Evolutionary conservation across 2,113 vertebrate species (phyloP).

Genomic region (Machaerirhynchus nigripectus): DNA sequence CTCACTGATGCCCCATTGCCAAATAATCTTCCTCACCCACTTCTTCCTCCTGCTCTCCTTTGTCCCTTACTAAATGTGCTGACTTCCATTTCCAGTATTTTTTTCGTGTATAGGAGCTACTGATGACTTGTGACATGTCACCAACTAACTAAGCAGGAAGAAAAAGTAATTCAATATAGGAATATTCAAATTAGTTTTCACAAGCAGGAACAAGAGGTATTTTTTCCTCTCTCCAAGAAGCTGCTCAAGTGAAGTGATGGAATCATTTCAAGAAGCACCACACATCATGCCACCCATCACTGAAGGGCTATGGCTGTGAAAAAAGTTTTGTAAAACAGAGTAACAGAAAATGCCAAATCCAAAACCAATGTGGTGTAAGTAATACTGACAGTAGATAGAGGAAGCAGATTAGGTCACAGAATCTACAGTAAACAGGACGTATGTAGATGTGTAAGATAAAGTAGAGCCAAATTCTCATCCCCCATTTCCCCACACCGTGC

Average conservation of each 20-base stretch:
- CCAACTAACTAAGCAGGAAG: not conserved
- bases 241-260: not conserved
- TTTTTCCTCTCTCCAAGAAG: not conserved
- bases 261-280: not conserved
- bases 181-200: not conserved
- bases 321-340: not conserved
- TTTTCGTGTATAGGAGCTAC: not conserved
- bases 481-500: not conserved
- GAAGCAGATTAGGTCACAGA: not conserved
- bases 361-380: not conserved
- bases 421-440: not conserved
- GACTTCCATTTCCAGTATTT: not conserved
- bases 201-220: not conserved
- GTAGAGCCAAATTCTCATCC: not conserved
- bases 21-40: not conserved
- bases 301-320: not conserved
- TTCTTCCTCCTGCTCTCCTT: not conserved
- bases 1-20: not conserved
- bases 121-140: not conserved
- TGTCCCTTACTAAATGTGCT: not conserved
- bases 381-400: not conserved
- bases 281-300: not conserved
- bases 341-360: not conserved
- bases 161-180: not conserved
- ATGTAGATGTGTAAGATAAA: not conserved